Evolutionary conservation across 92 coral and sea anemone species (phyloP), one percentile per base, ranked within the genome.

Genomic region (Bergia puertoricense): DNA sequence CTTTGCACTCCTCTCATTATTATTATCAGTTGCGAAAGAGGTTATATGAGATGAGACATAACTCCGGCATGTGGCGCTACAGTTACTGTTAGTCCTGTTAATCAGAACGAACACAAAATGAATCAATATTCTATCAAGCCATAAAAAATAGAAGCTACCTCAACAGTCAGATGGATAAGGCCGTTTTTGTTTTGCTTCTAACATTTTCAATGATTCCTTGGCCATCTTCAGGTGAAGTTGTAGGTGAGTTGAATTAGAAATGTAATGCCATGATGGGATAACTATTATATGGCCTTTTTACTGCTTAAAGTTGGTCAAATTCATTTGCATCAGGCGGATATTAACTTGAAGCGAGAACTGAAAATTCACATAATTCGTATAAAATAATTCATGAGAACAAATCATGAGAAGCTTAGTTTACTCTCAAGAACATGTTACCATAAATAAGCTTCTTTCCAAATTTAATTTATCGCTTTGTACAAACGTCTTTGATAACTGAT

Each of bases 161-260:
- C 13, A 38, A 4, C 78, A 13, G 66, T 84, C 36, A 20, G 82
- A 79, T 79, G 82, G 74, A 69, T 56, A 45, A 39, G 30, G 71
- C 36, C 45, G 39, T 71, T 7, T 84, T 84, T 18, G 46, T 48
- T 68, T 37, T 84, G 43, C 45, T 84, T 71, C 66, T 68, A 14
- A 38, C 66, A 30, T 23, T 71, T 72, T 69, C 87, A 84, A 46
- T 66, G 43, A 54, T 38, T 36, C 39, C 56, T 30, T 16, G n/a
- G n/a, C 45, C 44, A 5, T 44, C 67, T 46, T 36, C 8, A 2
- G 43, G 18, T 3, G 78, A 71, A 46, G 40, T 3, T 69, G 65
- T 66, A 50, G 67, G 87, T 84, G 36, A 71, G 87, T 84, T 23
- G 14, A 43, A 22, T 9, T 43, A 77, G 11, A 8, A 38, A 81